phyloP scores from a whole-genome alignment of 2,888 invertebrate species.

The Spilosoma lubricipeda region DNA sequence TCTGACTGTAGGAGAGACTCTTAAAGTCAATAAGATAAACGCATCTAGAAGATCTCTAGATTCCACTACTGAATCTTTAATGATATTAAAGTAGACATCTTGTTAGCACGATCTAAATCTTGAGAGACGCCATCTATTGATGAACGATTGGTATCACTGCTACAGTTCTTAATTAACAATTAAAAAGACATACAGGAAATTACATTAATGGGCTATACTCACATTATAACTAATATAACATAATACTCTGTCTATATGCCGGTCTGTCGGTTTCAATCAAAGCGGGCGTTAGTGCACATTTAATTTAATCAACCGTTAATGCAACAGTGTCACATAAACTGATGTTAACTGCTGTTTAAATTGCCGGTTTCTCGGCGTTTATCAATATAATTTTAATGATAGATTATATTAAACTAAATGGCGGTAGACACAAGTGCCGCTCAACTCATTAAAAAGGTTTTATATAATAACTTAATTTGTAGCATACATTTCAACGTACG shows the following conservation, averaged over 20 bases:
- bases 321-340: slow-evolving; percentile 43
- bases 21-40: no score
- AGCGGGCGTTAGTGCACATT: slow-evolving; percentile 28
- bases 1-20: no score
- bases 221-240: slow-evolving; percentile 1
- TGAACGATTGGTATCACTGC: background rate
- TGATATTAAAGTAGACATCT: background rate
- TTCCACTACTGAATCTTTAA: background rate
- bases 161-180: background rate
- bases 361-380: slow-evolving; percentile 29
- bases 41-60: background rate
- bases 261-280: slow-evolving; percentile 19
- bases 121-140: background rate
- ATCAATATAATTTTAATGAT: slow-evolving; percentile 38
- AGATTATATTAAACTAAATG: slow-evolving; percentile 34
- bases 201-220: background rate
- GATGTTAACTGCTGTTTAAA: slow-evolving; percentile 39
- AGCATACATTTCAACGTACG: background rate
- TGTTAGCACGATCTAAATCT: background rate
- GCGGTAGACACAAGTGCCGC: slow-evolving; percentile 10
- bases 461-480: background rate
- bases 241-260: slow-evolving; percentile 4
- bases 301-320: slow-evolving; percentile 45
- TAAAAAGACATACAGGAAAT: background rate
- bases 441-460: slow-evolving; percentile 6